These are phyloP conservation scores for Imbricaverruca yamaguchii DNA, from an alignment of 2,888 invertebrate genomes.

Conservation along the genomic window DNA sequence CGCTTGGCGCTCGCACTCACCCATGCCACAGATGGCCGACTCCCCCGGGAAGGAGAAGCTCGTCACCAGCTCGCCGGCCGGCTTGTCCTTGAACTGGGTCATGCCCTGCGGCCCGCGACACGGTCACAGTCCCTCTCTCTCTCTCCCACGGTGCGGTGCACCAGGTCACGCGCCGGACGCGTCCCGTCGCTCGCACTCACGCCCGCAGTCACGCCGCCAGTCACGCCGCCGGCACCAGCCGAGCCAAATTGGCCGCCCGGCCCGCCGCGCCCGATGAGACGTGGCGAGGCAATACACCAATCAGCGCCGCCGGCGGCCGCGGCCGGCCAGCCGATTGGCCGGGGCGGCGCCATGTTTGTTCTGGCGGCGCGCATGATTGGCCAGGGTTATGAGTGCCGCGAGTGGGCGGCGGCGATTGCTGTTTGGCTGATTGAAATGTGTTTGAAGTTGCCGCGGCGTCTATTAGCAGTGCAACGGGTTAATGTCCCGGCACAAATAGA, in stretches of 20 bases:
- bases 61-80: slow-evolving; percentile 14
- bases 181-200: background rate
- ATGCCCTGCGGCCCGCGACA: slow-evolving; percentile 23
- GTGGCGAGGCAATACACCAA: slow-evolving; percentile 1
- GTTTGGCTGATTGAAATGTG: slow-evolving; percentile 10
- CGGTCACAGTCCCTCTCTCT: slow-evolving; percentile 24
- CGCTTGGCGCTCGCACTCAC: background rate
- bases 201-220: background rate
- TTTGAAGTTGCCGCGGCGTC: background rate
- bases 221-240: background rate
- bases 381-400: background rate
- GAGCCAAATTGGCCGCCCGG: background rate
- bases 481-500: background rate
- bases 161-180: background rate
- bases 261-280: background rate
- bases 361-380: slow-evolving; percentile 12
- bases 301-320: background rate
- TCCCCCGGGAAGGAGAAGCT: background rate
- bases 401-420: background rate
- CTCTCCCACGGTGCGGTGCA: background rate
- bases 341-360: slow-evolving; percentile 10
- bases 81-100: slow-evolving; percentile 25
- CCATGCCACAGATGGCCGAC: background rate
- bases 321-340: background rate
- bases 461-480: slow-evolving; percentile 4